Base-by-base conservation (phyloP, 2,113 vertebrate species). In the Sceloporus tristichus region DNA sequence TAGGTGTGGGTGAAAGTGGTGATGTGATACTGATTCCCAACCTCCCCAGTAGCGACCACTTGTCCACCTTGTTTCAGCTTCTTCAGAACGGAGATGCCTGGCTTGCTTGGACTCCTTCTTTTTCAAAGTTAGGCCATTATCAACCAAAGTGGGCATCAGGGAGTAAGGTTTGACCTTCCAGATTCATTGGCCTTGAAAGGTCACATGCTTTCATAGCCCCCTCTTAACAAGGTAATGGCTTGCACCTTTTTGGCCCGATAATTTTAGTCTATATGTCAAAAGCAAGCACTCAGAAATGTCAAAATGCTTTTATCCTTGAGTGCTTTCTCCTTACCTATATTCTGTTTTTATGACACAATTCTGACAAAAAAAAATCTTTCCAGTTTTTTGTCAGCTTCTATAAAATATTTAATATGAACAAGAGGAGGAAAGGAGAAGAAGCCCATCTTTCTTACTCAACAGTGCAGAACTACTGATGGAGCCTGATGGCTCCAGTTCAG, bases 151-250 rank as follows among this genome's bases (percentile, higher is more conserved):
- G 59, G 56, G 68, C n/a, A 70, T 29, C 3, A 4, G 85, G 83
- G 90, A 25, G 62, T 84, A 70, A 89, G 5, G 21, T 13, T 54
- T 81, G 93, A 91, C 79, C 87, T 82, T 79, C 71, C 85, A 92
- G 82, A 92, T 95, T 92, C 70, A 79, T 85, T 89, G 92, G 86
- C 80, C 75, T 88, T 34, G 68, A 2, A 0, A 89, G 88, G 80
- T 0, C 1, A 71, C n/a, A 78, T 7, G 91, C 84, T 92, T 93
- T 62, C 62, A 34, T 48, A 78, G 78, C 68, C 1, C 89, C 92
- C 93, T 90, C 88, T 77, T 83, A 88, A 86, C 84, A 92, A 89
- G 86, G 90, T 90, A 85, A 92, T 91, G 70, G 78, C 86, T 90
- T 90, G 87, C 82, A 1, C 68, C 89, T 93, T 83, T 82, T 87